phyloP scores from a whole-genome alignment of 1,140 invertebrate species.

The Chrysomallon squamiferum region DNA sequence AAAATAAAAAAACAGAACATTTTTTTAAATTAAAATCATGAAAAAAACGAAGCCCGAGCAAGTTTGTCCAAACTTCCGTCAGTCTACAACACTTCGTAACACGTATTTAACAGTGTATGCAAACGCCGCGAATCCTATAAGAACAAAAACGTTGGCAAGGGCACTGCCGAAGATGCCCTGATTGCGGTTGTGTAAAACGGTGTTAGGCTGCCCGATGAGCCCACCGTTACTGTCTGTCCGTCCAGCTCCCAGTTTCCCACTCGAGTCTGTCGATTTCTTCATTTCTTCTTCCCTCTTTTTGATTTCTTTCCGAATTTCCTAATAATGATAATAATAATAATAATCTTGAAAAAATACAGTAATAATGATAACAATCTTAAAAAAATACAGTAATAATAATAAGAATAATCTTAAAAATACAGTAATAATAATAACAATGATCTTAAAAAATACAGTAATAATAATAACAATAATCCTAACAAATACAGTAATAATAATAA shows the following conservation, averaged over 20 bases:
- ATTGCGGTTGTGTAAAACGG: slow-evolving; percentile 57
- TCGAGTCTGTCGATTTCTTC: slow-evolving; percentile 30
- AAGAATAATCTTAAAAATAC: too few species aligned
- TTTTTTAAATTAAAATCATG: too few species aligned
- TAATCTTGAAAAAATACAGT: too few species aligned
- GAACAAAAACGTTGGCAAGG: slow-evolving; percentile 79
- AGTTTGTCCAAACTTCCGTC: not conserved
- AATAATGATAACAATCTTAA: too few species aligned
- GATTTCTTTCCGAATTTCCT: slow-evolving; percentile 66
- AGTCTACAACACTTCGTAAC: slow-evolving; percentile 65
- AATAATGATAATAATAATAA: slow-evolving; percentile 40
- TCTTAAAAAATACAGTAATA: too few species aligned
- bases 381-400: too few species aligned
- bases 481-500: too few species aligned
- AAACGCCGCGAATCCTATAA: slow-evolving; percentile 85
- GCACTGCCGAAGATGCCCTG: slow-evolving; percentile 76
- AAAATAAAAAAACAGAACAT: too few species aligned
- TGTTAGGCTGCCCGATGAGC: slow-evolving; percentile 8
- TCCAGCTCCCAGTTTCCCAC: slow-evolving; percentile 1
- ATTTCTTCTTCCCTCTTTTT: slow-evolving; percentile 55
- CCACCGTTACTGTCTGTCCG: slow-evolving; percentile 6
- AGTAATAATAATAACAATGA: too few species aligned
- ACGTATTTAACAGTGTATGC: slow-evolving; percentile 88
- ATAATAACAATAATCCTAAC: too few species aligned
- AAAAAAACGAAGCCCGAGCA: too few species aligned